A percentile compares a stretch with the other conserved stretches of the same genome.
Conservation (phyloP, 2,888 invertebrate genomes). For the Sphinx pinastri region DNA sequence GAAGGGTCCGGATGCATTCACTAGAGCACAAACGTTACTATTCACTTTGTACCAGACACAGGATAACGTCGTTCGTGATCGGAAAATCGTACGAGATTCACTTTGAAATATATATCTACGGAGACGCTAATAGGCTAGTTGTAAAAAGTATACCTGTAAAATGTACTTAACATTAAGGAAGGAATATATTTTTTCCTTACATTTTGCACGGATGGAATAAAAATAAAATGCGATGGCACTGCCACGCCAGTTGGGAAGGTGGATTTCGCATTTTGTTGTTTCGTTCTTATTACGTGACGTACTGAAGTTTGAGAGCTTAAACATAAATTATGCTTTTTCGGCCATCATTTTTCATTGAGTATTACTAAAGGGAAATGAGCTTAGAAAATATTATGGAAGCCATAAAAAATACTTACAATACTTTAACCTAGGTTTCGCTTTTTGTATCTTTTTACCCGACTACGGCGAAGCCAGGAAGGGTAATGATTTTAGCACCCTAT, state of each 20-base stretch:
- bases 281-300: constrained; percentile 16
- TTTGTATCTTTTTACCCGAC: too few species aligned
- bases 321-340: constrained; percentile 11
- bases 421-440: not conserved
- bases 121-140: constrained; percentile 30
- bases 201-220: constrained; percentile 18
- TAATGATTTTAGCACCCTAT: too few species aligned
- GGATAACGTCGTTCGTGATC: constrained; percentile 64
- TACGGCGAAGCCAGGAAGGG: too few species aligned
- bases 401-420: not conserved
- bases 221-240: constrained; percentile 11
- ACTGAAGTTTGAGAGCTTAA: constrained; percentile 5
- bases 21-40: constrained; percentile 61
- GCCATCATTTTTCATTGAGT: not conserved
- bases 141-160: constrained; percentile 2
- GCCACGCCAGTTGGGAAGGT: constrained; percentile 2
- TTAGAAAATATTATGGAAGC: not conserved
- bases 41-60: constrained; percentile 69
- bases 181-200: constrained; percentile 4
- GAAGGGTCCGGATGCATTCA: constrained; percentile 73
- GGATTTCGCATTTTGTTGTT: constrained; percentile 15
- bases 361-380: not conserved
- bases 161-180: constrained; percentile 9
- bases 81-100: constrained; percentile 57
- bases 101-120: constrained; percentile 44